These are phyloP conservation scores for Papilio polytes DNA, from an alignment of 1,140 invertebrate species.

Conservation along the genomic window DNA sequence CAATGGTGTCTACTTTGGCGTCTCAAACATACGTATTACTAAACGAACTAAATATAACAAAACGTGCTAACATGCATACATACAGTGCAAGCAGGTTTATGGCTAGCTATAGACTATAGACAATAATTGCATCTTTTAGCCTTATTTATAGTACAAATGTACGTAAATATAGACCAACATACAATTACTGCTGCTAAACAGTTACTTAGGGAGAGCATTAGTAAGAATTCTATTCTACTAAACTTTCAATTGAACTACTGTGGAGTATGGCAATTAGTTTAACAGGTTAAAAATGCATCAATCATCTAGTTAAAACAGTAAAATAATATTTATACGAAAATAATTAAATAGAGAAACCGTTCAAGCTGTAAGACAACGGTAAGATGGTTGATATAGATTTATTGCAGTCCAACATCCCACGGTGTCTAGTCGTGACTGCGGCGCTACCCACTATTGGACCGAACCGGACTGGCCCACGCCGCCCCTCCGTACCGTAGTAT, in stretches of 20 bases:
- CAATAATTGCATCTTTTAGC: neutral
- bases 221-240: no score
- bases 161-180: no score
- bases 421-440: slow-evolving; percentile 31
- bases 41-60: neutral
- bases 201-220: no score
- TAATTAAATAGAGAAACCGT: slow-evolving; percentile 18
- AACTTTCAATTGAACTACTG: no score
- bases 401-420: slow-evolving; percentile 28
- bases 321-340: neutral
- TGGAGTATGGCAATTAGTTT: no score
- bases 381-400: slow-evolving; percentile 25
- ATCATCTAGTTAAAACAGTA: neutral
- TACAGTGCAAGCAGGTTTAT: neutral
- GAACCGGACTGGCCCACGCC: slow-evolving; percentile 23
- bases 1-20: neutral
- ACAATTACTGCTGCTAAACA: no score
- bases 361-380: neutral
- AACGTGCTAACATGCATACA: neutral
- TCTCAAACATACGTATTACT: neutral
- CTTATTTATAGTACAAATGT: neutral
- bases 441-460: slow-evolving; percentile 17
- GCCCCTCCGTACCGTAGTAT: slow-evolving; percentile 2
- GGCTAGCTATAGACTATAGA: neutral
- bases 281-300: no score